Evolutionary conservation across 2,888 invertebrate species (phyloP), one percentile per base, ranked within the genome.

Genomic region (Phengaris alcon): DNA sequence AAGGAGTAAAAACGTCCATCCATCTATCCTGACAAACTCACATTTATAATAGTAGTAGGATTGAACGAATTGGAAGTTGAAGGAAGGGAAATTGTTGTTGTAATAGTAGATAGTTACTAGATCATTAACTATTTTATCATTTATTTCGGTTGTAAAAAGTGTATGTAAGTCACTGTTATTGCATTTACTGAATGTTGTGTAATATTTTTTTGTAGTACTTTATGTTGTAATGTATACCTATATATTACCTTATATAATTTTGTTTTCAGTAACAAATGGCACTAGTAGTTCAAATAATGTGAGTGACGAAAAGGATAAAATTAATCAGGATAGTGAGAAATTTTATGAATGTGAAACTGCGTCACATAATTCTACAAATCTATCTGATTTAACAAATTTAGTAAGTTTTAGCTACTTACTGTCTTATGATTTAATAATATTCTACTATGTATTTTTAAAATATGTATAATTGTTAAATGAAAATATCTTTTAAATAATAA

Each of bases 321-420:
- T 48, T 51, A 35, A 87, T 81, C 70, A 57, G 57, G 75, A 70
- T 13, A 75, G 54, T 51, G 86, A 88, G 75, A 86, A 72, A 35
- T 35, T 52, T 10, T 54, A 87, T 81, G 89, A 89, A 75, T 87
- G 84, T 86, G 90, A 91, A 85, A 85, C 88, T 57, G 84, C 87
- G 78, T 88, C 90, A 75, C 88, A 90, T 78, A 86, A 89, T 78
- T 87, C 89, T 78, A 86, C 88, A 78, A 91, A 88, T 77, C 86
- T 91, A 73, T 83, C 88, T 76, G 92, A 92, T 77, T 89, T 91
- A 82, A 89, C 89, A 68, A 91, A 89, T 82, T 89, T 93, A 86
- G 93, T 90, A 85, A 87, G 86, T 84, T 76, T 48, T 46, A 54
- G 72, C 48, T 48, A 48, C 48, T n/a, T 48, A 7, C 8, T 48